Percentiles rank a stretch among this genome's conserved stretches.
These are phyloP conservation scores for Hyposoter dolosus DNA, from an alignment of 2,888 invertebrate genomes.

Conservation along the genomic window DNA sequence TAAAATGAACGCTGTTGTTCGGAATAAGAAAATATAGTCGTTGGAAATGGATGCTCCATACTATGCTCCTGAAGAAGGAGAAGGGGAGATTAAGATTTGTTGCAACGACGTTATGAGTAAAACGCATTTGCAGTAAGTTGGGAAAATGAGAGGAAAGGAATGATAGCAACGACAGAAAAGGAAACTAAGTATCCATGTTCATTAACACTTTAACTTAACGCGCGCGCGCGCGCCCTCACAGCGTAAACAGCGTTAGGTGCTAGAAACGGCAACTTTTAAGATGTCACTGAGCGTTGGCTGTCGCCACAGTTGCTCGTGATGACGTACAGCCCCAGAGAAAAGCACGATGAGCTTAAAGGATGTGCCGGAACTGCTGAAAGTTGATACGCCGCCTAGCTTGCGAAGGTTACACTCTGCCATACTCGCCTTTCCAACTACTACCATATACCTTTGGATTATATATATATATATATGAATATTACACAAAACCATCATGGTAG, in stretches of 20 bases:
- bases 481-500: neutral
- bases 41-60: neutral
- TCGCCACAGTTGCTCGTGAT: slow-evolving; percentile 42
- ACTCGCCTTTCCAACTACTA: slow-evolving; percentile 29
- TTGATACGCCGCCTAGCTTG: slow-evolving; percentile 59
- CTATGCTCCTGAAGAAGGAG: neutral
- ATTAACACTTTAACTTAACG: slow-evolving; percentile 47
- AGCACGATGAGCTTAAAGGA: slow-evolving; percentile 65
- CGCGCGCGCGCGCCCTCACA: slow-evolving; percentile 12
- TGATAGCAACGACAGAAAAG: slow-evolving; percentile 1
- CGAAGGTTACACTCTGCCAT: slow-evolving; percentile 20
- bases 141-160: slow-evolving; percentile 7
- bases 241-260: slow-evolving; percentile 17
- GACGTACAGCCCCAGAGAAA: slow-evolving; percentile 54
- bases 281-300: slow-evolving; percentile 42
- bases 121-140: slow-evolving; percentile 4
- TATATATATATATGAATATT: neutral
- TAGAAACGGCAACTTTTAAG: slow-evolving; percentile 43
- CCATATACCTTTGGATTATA: neutral
- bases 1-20: neutral
- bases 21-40: neutral
- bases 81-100: neutral
- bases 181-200: slow-evolving; percentile 28
- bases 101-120: slow-evolving; percentile 4
- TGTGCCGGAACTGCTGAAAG: slow-evolving; percentile 64